phyloP scores from a whole-genome alignment of 1,140 invertebrate genomes.

The Tetragnatha versicolor region DNA sequence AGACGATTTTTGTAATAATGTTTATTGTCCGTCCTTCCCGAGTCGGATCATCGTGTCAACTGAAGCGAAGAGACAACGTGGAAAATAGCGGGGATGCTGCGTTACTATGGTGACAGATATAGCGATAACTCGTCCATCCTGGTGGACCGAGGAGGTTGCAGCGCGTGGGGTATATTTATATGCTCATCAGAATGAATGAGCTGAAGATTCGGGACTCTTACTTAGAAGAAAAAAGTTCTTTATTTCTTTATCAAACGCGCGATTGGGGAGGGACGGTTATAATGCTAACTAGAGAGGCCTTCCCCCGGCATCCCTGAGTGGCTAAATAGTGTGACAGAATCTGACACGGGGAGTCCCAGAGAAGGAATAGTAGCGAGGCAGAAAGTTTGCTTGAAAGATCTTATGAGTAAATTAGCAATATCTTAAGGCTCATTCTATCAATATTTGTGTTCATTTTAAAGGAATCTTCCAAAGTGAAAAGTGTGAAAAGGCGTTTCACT shows the following conservation, averaged over 20 bases:
- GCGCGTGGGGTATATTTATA: slow-evolving; percentile 9
- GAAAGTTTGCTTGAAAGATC: too few relatives aligned
- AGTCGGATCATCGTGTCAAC: slow-evolving; percentile 25
- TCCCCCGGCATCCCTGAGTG: too few relatives aligned
- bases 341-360: too few relatives aligned
- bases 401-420: too few relatives aligned
- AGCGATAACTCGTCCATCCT: slow-evolving; percentile 47
- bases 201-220: not conserved
- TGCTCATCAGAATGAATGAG: slow-evolving; percentile 16
- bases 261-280: too few relatives aligned
- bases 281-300: too few relatives aligned
- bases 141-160: slow-evolving; percentile 10
- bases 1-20: not conserved
- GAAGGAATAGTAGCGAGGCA: too few relatives aligned
- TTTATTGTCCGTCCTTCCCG: slow-evolving; percentile 21
- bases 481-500: too few relatives aligned
- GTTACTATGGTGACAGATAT: slow-evolving; percentile 43
- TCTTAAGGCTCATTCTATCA: too few relatives aligned
- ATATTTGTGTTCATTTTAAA: too few relatives aligned
- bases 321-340: too few relatives aligned
- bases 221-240: slow-evolving; percentile 42
- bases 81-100: slow-evolving; percentile 51
- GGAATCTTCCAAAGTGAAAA: too few relatives aligned
- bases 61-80: slow-evolving; percentile 48
- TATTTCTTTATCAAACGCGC: not conserved